phyloP scores from a whole-genome alignment of 2,797 vertebrate species.

The Antrozous pallidus region DNA sequence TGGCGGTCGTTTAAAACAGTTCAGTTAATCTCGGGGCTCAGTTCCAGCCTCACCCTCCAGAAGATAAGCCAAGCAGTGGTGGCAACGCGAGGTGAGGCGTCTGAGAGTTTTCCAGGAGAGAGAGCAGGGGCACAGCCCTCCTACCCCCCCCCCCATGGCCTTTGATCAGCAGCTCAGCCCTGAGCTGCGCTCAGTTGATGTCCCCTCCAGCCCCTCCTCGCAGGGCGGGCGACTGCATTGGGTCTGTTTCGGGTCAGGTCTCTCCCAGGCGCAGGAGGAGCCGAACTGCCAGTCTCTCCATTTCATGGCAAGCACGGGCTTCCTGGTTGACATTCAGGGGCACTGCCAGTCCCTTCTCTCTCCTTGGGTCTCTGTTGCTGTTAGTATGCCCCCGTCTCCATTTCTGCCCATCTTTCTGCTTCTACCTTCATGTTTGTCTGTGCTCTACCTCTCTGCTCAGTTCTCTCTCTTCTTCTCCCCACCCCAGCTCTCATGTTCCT shows the following conservation, averaged over 20 bases:
- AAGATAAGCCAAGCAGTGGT: conserved; percentile 29
- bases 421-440: accelerated
- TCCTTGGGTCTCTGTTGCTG: background rate
- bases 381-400: accelerated
- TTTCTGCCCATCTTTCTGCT: background rate
- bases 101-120: conserved; percentile 29
- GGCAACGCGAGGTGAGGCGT: conserved; percentile 9
- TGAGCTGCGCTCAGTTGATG: background rate
- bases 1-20: conserved; percentile 61
- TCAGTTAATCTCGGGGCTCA: conserved; percentile 61
- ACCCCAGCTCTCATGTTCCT: background rate
- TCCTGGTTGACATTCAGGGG: background rate
- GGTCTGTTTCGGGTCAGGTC: background rate
- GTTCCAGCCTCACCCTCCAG: conserved; percentile 56
- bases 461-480: background rate
- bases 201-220: conserved; percentile 31
- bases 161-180: background rate
- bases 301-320: background rate
- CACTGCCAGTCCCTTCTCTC: background rate
- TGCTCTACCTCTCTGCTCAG: background rate
- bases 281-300: background rate
- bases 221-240: background rate
- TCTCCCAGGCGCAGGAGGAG: background rate
- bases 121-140: conserved; percentile 2
- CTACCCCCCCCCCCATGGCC: background rate